Conservation (phyloP, 2,113 vertebrate genomes). For the Heterotilapia buettikoferi region DNA sequence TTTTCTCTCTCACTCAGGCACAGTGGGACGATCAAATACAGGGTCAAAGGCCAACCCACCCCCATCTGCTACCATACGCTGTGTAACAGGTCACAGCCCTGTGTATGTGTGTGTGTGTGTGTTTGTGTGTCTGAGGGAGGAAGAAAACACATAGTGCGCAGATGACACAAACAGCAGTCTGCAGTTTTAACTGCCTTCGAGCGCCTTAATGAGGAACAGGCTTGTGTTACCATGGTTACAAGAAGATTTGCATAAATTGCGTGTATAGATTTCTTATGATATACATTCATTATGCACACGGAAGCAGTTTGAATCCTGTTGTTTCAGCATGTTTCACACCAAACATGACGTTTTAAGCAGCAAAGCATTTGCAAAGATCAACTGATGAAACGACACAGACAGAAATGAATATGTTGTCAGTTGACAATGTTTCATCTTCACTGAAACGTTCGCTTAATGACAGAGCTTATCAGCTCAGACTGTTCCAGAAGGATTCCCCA, state of each 20-base stretch:
- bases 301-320: background rate
- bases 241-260: background rate
- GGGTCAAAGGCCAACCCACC: slow-evolving; percentile 22
- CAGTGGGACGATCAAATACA: slow-evolving; percentile 15
- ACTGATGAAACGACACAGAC: background rate
- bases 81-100: slow-evolving; percentile 24
- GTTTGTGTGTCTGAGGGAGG: background rate
- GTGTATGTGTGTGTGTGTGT: background rate
- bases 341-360: background rate
- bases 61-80: background rate
- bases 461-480: background rate
- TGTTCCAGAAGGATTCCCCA: background rate
- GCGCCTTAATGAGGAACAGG: background rate
- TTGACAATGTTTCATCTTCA: background rate
- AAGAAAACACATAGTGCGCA: background rate
- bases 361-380: background rate
- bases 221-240: background rate
- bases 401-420: background rate
- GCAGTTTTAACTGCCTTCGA: background rate
- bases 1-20: slow-evolving; percentile 31
- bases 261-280: background rate
- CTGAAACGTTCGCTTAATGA: background rate
- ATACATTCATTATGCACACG: background rate
- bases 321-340: background rate
- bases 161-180: background rate